Base-by-base conservation (phyloP, 2,113 vertebrate species). In the Zootoca vivipara region DNA sequence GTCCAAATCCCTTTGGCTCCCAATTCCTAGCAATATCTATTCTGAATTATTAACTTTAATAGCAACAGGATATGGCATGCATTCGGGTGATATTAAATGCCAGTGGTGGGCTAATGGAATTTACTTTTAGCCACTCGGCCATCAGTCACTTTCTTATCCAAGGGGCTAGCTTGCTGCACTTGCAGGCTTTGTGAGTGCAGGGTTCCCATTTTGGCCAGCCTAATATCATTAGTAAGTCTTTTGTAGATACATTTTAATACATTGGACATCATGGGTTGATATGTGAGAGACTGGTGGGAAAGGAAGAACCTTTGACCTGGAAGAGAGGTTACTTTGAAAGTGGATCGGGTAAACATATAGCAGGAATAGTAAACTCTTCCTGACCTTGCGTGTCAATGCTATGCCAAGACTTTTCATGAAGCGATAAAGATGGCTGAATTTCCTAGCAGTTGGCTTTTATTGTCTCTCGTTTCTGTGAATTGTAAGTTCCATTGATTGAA, bases 381-480 rank as follows among this genome's bases (percentile, higher is more conserved):
- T 83, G 73, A 83, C 73, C 73, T 83, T 26, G 33, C n/a, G 33
- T 67, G 16, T 82, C 72, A 83, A 13, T 52, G 58, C 42, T 52
- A 38, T 58, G 74, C 74, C 77, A 58, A 58, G 77, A 56, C 26
- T 80, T 67, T 86, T 38, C 77, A 73, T 64, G 67, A 72, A 70
- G 22, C n/a, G 78, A 64, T 83, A 75, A 88, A 82, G 67, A 82
- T 75, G 72, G 38, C 20, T 65, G 38, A 88, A 83, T 72, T 88
- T 77, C 70, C 72, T 83, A 67, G 70, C 38, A 24, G 30, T 77
- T 64, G 35, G 13, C 16, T 67, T 67, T 77, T 35, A 83, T 67
- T 10, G 62, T 30, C 42, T 13, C 64, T 85, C 81, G 38, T n/a
- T 90, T 87, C 73, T 89, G 80, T 9, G 46, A 69, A 86, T 56